Base-by-base conservation (phyloP, 2,888 invertebrate genomes). In the Thyatira batis region DNA sequence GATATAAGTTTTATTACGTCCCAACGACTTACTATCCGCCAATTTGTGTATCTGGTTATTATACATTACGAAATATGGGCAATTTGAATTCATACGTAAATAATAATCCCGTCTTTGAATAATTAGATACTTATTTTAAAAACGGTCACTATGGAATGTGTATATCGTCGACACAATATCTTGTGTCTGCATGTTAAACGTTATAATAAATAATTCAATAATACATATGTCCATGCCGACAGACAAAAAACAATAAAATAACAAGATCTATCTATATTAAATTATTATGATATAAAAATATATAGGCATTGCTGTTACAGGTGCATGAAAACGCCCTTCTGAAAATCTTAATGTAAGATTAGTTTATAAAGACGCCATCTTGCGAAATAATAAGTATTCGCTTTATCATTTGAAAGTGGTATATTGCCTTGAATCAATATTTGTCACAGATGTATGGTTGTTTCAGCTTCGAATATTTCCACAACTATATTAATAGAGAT, bases 391-490 rank as follows among this genome's bases (percentile, higher is more conserved):
- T 74, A n/a, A n/a, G n/a, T n/a, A 67, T 78, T 84, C 69, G 84
- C 81, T 84, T 82, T 71, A 80, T 81, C 71, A 76, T 83, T 83
- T 80, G 68, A 75, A 78, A 82, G 82, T 80, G 8, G 23, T 23
- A 20, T 76, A 83, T 82, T 87, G 85, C 88, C 87, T 89, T 87
- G 82, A 81, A 79, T 84, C n/a, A 82, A 78, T 75, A 78, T 83
- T 80, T 84, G 76, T 78, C 82, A 85, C 85, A 78, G 69, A 80
- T 80, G 80, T 84, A 84, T 79, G 88, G 84, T 85, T 85, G 84
- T 88, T 85, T 85, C 87, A 79, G 85, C 87, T 86, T 85, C 77
- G 80, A 84, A 85, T 83, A 81, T 81, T 82, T 81, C 80, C 85
- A 85, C 84, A 78, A 82, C 80, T 80, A 78, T 72, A 71, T 77